Evolutionary conservation across 2,113 vertebrate genomes (phyloP).

Genomic region (Zeus faber): DNA sequence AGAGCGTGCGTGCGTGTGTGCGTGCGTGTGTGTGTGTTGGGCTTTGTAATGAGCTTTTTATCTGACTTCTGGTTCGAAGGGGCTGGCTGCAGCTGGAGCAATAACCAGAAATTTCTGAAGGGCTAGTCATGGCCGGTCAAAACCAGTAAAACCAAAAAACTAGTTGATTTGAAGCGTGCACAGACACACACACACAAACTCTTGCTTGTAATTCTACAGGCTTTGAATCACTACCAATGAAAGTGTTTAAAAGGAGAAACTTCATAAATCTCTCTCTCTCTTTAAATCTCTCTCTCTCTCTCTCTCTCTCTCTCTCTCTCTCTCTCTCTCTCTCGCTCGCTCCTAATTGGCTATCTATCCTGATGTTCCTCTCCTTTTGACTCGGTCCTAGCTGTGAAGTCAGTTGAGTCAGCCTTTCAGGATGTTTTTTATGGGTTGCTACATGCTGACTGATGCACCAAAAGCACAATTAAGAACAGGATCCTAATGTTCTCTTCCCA

Average conservation of each 20-base stretch:
- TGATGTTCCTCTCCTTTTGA: conserved; percentile 34
- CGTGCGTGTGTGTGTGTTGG: not conserved
- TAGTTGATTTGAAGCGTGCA: conserved; percentile 17
- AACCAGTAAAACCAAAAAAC: conserved; percentile 22
- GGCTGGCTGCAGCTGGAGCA: conserved; percentile 13
- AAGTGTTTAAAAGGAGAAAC: conserved; percentile 5
- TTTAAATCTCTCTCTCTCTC: conserved; percentile 35
- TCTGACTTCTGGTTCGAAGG: conserved; percentile 28
- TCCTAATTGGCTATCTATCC: conserved; percentile 57
- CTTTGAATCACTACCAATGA: not conserved
- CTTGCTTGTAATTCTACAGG: not conserved
- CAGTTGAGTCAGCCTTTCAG: conserved; percentile 50
- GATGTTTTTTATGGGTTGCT: conserved; percentile 49
- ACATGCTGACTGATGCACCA: conserved; percentile 53
- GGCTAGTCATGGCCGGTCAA: too few species aligned
- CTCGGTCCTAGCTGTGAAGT: conserved; percentile 16
- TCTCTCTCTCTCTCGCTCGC: not conserved
- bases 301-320: conserved; percentile 11
- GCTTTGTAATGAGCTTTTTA: conserved; percentile 5
- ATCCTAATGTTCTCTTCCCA: conserved; percentile 6
- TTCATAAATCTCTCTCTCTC: conserved; percentile 37
- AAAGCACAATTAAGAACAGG: conserved; percentile 26
- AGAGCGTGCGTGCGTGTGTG: not conserved
- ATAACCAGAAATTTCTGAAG: conserved; percentile 10
- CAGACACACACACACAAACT: conserved; percentile 11